Evolutionary conservation across 2,797 vertebrate species (phyloP).

Genomic region (Myiotriccus ornatus): DNA sequence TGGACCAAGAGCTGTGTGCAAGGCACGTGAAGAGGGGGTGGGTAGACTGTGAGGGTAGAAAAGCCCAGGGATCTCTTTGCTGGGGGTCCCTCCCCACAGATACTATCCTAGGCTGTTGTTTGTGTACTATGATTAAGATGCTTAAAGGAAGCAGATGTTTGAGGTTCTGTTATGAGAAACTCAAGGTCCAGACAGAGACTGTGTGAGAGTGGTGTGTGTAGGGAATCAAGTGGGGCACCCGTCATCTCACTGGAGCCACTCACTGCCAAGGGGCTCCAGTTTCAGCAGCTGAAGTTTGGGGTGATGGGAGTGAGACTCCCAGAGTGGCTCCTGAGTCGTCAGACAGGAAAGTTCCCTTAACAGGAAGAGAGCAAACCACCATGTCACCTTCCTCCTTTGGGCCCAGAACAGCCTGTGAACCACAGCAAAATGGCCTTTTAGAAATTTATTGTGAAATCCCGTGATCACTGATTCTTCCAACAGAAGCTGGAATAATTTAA

Average conservation of each 20-base stretch:
- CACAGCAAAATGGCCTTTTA: background rate
- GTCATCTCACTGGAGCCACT: background rate
- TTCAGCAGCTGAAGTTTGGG: background rate
- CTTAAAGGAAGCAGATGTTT: background rate
- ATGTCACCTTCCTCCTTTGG: background rate
- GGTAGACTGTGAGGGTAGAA: background rate
- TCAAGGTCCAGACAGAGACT: rapidly evolving
- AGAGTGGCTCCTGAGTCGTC: background rate
- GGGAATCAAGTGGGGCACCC: background rate
- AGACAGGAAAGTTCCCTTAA: background rate
- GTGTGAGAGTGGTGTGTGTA: background rate
- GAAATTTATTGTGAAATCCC: background rate
- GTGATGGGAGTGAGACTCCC: background rate
- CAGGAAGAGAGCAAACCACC: background rate
- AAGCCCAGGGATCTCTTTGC: background rate
- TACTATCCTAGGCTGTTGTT: background rate
- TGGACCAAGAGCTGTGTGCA: background rate
- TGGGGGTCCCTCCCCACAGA: background rate
- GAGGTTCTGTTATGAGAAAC: background rate
- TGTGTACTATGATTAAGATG: background rate
- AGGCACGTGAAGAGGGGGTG: background rate
- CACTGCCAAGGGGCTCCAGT: background rate
- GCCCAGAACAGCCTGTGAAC: background rate
- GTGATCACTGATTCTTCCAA: background rate
- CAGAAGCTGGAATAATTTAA: background rate